Base-by-base conservation (phyloP, 2,888 invertebrate species). In the Rhogogaster chlorosoma region DNA sequence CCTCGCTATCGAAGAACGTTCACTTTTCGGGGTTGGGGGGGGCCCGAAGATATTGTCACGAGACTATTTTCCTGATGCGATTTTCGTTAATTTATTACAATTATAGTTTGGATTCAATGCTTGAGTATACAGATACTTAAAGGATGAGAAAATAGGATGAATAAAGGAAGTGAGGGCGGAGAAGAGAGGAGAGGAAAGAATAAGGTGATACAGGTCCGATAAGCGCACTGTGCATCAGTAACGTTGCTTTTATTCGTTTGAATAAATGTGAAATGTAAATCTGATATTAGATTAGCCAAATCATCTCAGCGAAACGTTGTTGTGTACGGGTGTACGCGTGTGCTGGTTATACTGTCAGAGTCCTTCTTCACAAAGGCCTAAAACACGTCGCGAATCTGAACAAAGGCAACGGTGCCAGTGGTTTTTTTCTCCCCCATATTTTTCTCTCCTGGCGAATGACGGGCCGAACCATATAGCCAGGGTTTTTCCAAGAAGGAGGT, bases 1-100 rank as follows among this genome's bases (percentile, higher is more conserved):
- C 67, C 86, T 88, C 86, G 89, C 88, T 10, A 4, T 88, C 61
- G 49, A 45, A 42, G 42, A 57, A 61, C 12, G 5, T 78, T 78
- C 75, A 49, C 61, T 32, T n/a, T n/a, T 38, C 7, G 64, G 9
- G 7, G 88, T n/a, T n/a, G 26, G 3, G 64, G 9, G 7, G 88
- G 89, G 88, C 86, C 87, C 86, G 86, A 85, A 86, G 86, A 89
- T 88, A 49, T 70, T 45, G 61, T 61, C 26, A 61, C 61, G 15
- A 6, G 1, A 12, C 15, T 12, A 18, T 9, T 6, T 7, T 18
- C 32, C 15, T 32, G 49, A 77, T 77, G 32, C 77, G 77, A 49
- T 77, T 77, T 77, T 77, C 77, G 29, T 18, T 32, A 45, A 26
- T 77, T 18, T 3, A 32, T 77, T 77, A 42, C 1, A 29, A 42